Percentiles rank a stretch among this genome's conserved stretches.
Conservation (phyloP, 2,888 invertebrate species). For the Metalampra italica region DNA sequence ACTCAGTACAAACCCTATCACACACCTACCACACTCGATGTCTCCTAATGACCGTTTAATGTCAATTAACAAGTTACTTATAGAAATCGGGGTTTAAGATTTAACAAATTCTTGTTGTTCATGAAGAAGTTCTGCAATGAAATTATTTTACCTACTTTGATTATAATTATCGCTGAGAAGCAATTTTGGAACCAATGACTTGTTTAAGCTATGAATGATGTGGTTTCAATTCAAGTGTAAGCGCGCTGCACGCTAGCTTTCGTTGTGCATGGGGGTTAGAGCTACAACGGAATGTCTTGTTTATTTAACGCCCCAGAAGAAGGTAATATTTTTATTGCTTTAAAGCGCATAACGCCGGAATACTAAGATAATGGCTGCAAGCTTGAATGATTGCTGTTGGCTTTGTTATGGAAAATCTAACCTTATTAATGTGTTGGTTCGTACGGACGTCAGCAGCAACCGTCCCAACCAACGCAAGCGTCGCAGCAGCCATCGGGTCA, state of each 20-base stretch:
- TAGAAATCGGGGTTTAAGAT: background rate
- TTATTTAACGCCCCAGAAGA: constrained; percentile 52
- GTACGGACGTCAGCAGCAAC: constrained; percentile 80
- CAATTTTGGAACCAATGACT: constrained; percentile 50
- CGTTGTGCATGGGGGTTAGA: constrained; percentile 77
- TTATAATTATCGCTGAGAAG: constrained; percentile 40
- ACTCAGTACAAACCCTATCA: constrained; percentile 49
- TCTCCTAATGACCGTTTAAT: constrained; percentile 24
- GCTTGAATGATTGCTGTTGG: constrained; percentile 72
- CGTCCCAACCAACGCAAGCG: constrained; percentile 76
- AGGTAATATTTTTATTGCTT: constrained; percentile 74
- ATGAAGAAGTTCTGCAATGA: background rate
- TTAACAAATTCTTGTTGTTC: background rate
- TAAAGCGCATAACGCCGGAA: constrained; percentile 61
- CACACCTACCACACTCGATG: constrained; percentile 49
- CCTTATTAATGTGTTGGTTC: constrained; percentile 79
- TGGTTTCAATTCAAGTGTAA: constrained; percentile 69
- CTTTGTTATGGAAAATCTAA: constrained; percentile 77
- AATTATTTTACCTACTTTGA: constrained; percentile 29
- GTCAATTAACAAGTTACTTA: background rate
- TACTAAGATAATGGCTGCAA: constrained; percentile 58
- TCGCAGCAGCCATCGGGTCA: constrained; percentile 74
- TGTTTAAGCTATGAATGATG: constrained; percentile 59
- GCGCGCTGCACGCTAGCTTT: constrained; percentile 77
- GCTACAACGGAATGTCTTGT: constrained; percentile 70